Base-by-base conservation (phyloP, 2,113 vertebrate genomes). In the Naja naja region DNA sequence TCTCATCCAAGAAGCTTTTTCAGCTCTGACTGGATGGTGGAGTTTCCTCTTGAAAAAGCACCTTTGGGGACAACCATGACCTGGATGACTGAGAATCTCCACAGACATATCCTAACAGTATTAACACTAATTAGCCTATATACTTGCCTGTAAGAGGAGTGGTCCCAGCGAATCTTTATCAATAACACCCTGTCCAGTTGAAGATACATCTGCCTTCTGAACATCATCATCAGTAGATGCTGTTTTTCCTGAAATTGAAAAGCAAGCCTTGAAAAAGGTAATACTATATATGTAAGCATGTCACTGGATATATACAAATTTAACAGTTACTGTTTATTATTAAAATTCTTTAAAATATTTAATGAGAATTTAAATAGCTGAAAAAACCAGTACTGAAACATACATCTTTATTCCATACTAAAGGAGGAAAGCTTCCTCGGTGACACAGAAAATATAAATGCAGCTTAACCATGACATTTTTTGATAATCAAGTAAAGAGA, bases 151-250 rank as follows among this genome's bases (percentile, higher is more conserved):
- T 92, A 99, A 97, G 93, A 99, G 97, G 93, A 99, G 98, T 20
- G 99, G 99, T 49, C 99, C 99, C 96, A 99, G 95, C 69, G 99
- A 99, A 97, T 99, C 99, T 96, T 99, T 99, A 97, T 99, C 99
- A 96, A 99, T 99, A 97, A 99, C 99, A 89, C 99, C 99, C 95
- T 99, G 99, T 96, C 99, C 99, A 43, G 99, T 99, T 89, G 99
- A 99, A 93, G 99, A 99, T 43, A 99, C 99, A 91, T 99, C 99
- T 43, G 99, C 99, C 97, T 99, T 99, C 97, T 99, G 99, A 96
- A 99, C 99, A 95, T 99, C 99, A 85, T 99, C 99, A 94, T 99
- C 99, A 92, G 91, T 98, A 96, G 98, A 98, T 95, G 98, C 97
- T 92, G 98, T 95, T 97, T 99, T 99, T 96, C 99, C 99, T 99